These are phyloP conservation scores for Platyscapa corneri DNA, from an alignment of 1,140 invertebrate species.

Conservation along the genomic window DNA sequence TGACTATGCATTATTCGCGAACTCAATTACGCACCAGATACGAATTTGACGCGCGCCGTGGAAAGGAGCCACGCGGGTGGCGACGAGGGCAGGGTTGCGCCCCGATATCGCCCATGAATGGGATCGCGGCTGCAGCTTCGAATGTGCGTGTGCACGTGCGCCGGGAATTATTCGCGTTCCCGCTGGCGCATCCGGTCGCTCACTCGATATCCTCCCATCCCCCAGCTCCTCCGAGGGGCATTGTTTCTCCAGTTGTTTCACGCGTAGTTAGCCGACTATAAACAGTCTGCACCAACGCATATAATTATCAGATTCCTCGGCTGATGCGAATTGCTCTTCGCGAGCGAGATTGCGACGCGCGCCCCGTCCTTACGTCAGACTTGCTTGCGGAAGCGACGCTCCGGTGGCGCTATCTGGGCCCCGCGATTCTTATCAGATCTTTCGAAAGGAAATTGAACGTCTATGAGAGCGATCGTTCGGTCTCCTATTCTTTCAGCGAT, in stretches of 20 bases:
- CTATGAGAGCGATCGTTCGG: background rate
- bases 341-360: background rate
- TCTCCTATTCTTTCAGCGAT: background rate
- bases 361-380: too few relatives aligned
- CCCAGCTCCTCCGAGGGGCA: background rate
- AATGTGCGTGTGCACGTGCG: background rate
- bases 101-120: background rate
- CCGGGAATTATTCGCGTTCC: background rate
- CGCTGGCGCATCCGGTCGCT: background rate
- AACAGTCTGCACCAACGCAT: background rate
- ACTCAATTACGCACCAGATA: constrained; percentile 60
- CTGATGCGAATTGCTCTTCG: background rate
- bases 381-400: too few relatives aligned
- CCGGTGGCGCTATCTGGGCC: too few relatives aligned
- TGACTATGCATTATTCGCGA: constrained; percentile 55
- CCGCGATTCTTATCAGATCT: too few relatives aligned
- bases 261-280: background rate
- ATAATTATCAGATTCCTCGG: background rate
- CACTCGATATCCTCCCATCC: background rate
- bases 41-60: background rate
- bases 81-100: background rate
- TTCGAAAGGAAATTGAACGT: background rate
- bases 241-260: constrained; percentile 30
- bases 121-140: background rate
- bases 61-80: background rate